Percentiles rank a stretch among this genome's conserved stretches.
phyloP scores from a whole-genome alignment of 2,797 vertebrate species.

The Ibycter americanus region DNA sequence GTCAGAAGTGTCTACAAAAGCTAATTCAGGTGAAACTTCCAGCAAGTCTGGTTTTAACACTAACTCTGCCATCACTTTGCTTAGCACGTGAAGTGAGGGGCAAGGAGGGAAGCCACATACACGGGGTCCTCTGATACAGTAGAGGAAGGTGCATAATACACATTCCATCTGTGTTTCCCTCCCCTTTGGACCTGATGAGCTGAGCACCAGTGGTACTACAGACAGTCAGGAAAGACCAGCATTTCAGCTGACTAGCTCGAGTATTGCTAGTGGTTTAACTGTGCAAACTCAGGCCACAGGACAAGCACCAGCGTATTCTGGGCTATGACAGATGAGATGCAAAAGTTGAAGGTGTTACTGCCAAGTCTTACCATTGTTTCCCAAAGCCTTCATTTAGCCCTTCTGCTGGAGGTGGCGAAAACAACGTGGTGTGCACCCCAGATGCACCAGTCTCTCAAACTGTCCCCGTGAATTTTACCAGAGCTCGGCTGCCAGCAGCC shows the following conservation, averaged over 20 bases:
- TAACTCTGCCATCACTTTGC: not conserved
- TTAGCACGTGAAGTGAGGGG: not conserved
- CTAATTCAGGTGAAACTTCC: not conserved
- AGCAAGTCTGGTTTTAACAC: not conserved
- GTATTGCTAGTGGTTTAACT: not conserved
- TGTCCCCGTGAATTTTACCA: not conserved
- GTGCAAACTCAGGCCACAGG: not conserved
- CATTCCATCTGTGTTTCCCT: fast-evolving
- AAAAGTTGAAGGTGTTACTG: not conserved
- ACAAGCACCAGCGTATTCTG: not conserved
- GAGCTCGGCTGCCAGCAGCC: not conserved
- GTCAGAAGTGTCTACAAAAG: not conserved
- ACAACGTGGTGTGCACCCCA: fast-evolving
- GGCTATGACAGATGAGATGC: not conserved
- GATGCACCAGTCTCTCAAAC: not conserved
- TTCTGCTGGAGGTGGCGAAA: not conserved
- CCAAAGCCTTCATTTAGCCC: not conserved
- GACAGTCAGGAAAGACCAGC: not conserved
- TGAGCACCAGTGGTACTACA: not conserved
- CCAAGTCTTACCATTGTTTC: not conserved
- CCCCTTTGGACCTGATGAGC: not conserved
- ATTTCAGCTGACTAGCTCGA: not conserved
- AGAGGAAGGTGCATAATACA: not conserved
- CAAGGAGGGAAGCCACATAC: not conserved
- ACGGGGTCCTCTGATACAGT: not conserved